phyloP scores from a whole-genome alignment of 2,888 invertebrate species.

The Omphaloscelis lunosa region DNA sequence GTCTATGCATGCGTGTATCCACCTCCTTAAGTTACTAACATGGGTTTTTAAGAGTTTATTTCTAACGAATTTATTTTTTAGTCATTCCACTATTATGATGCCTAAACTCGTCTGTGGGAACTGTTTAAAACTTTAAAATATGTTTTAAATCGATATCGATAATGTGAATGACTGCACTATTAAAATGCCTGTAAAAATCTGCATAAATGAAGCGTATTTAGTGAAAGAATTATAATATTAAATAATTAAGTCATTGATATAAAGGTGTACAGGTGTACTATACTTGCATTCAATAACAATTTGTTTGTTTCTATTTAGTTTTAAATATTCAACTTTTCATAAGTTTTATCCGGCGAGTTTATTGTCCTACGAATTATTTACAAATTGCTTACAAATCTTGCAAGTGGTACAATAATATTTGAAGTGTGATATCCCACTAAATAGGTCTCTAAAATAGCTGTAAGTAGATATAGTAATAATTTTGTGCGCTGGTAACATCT shows the following conservation, averaged over 20 bases:
- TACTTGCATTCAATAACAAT: slow-evolving; percentile 6
- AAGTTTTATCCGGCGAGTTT: slow-evolving; percentile 39
- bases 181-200: not conserved
- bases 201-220: not conserved
- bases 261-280: not conserved
- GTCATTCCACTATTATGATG: slow-evolving; percentile 57
- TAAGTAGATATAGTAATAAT: slow-evolving; percentile 71
- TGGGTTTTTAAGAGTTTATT: slow-evolving; percentile 50
- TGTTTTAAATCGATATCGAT: not conserved
- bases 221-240: not conserved
- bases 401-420: slow-evolving; percentile 66
- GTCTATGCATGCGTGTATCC: slow-evolving; percentile 38
- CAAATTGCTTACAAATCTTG: slow-evolving; percentile 49
- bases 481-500: slow-evolving; percentile 64
- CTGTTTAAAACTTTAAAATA: not conserved
- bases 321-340: slow-evolving; percentile 15
- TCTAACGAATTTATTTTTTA: slow-evolving; percentile 56
- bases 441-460: slow-evolving; percentile 67
- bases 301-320: slow-evolving; percentile 10
- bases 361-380: slow-evolving; percentile 31
- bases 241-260: not conserved
- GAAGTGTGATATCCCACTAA: slow-evolving; percentile 71
- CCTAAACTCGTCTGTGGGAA: slow-evolving; percentile 35
- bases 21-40: slow-evolving; percentile 52
- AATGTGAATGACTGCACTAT: not conserved